Evolutionary conservation across 2,888 invertebrate genomes (phyloP).

Genomic region (Hydriomena furcata): DNA sequence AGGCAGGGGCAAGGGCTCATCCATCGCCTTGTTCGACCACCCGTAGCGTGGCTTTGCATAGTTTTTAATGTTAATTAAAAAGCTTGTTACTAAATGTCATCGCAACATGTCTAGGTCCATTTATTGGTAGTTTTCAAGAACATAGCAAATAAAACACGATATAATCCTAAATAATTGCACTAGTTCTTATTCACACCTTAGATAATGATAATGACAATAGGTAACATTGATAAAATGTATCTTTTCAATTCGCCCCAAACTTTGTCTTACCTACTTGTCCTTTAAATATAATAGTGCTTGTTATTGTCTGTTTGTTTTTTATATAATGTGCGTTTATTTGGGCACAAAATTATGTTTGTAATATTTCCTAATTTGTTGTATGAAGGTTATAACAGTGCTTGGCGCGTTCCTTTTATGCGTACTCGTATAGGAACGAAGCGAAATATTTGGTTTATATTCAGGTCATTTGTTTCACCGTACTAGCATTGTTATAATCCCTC

Average conservation of each 20-base stretch:
- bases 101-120: slow-evolving; percentile 21
- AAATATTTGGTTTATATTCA: not conserved
- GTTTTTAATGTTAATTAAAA: slow-evolving; percentile 19
- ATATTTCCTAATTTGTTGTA: slow-evolving; percentile 21
- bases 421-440: slow-evolving; percentile 4
- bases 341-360: slow-evolving; percentile 51
- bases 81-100: slow-evolving; percentile 28
- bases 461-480: not conserved
- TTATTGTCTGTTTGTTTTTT: slow-evolving; percentile 52
- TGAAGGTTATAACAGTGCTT: slow-evolving; percentile 10
- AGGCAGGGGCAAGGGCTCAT: too few species aligned
- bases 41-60: slow-evolving; percentile 28
- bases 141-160: slow-evolving; percentile 22
- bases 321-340: slow-evolving; percentile 48
- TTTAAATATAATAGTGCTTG: slow-evolving; percentile 46
- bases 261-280: slow-evolving; percentile 29
- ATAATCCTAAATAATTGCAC: slow-evolving; percentile 23
- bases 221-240: slow-evolving; percentile 10
- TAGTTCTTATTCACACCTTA: slow-evolving; percentile 20
- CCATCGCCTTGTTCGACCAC: slow-evolving; percentile 5
- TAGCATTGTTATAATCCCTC: slow-evolving; percentile 34
- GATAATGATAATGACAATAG: slow-evolving; percentile 1
- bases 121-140: slow-evolving; percentile 14
- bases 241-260: slow-evolving; percentile 9
- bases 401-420: not conserved